Evolutionary conservation across 2,888 invertebrate genomes (phyloP), one percentile per base, ranked within the genome.

Genomic region (Hypena proboscidalis): DNA sequence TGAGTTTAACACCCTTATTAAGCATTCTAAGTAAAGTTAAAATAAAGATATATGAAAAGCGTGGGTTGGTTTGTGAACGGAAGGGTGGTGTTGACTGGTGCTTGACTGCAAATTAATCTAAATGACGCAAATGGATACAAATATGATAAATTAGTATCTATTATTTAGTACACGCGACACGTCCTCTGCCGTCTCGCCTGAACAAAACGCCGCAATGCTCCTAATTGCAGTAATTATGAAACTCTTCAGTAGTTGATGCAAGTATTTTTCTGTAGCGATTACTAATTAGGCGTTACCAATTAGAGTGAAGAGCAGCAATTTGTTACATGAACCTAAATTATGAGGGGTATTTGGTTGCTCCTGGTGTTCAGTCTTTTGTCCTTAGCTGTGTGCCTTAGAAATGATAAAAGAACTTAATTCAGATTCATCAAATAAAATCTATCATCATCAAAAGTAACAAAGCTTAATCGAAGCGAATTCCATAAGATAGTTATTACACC

Each of bases 221-320:
- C 77, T 86, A 85, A 85, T 86, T 83, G 80, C 83, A 70, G 81
- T 81, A 80, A 86, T 86, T 85, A 84, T 83, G 84, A 80, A 85
- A 87, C 86, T 85, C 88, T 86, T 88, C 83, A 81, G 81, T 78
- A 80, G 80, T 76, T 85, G 83, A 88, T 87, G 85, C 80, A 83
- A 87, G 85, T 80, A 82, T 89, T 88, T 86, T 85, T 85, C 81
- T 83, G 82, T 75, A 76, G 84, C 77, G 84, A 83, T 83, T 82
- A 82, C 84, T 83, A 85, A 83, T 87, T 87, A 86, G 79, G 77
- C 73, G 77, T 80, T 74, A 79, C 81, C 82, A 83, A 85, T 86
- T 85, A 83, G 79, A 73, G 67, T 65, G 70, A 67, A 77, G 74
- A 73, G 71, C 63, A 59, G 70, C 70, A 74, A 81, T 83, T 84